Base-by-base conservation (phyloP, 2,797 vertebrate species). In the Catostomus latipinnis region DNA sequence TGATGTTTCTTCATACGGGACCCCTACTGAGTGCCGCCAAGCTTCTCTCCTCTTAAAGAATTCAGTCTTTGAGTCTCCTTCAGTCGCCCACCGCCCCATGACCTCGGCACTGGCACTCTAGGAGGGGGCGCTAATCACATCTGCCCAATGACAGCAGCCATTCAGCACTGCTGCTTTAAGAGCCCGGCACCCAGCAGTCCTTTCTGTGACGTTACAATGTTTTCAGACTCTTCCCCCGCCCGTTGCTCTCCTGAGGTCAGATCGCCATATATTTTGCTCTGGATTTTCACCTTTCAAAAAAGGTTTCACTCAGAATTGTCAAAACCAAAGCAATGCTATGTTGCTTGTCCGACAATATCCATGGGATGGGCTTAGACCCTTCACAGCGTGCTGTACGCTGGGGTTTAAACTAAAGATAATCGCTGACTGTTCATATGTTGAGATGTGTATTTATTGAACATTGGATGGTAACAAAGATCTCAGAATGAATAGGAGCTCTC, bases 121-220 rank as follows among this genome's bases (percentile, higher is more conserved):
- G 74, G 66, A 54, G 70, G 70, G 74, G 71, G 63, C 22, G 73
- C 70, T 85, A 78, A 85, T 83, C 83, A 81, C 52, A 53, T 83
- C 76, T 81, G 56, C 79, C 71, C 13, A 43, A 14, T 73, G 83
- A 79, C 81, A 81, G 50, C 81, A 76, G 70, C 81, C 76, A 80
- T 81, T 84, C 82, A 83, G 83, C 63, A 14, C 88, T 88, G 91
- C 74, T 88, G 89, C 90, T 94, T 93, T 92, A 93, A 92, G 91
- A 93, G 84, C 78, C 82, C 81, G 88, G 88, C 88, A 88, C 88
- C 91, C 89, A 83, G 89, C 87, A 89, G 92, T 89, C 90, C 91
- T 81, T 74, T 77, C 75, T 81, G 81, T 84, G 83, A 82, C 76
- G 74, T 82, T 76, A 62, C 58, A 74, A 63, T 76, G 71, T 77